Percentiles rank a stretch among this genome's conserved stretches.
These are phyloP conservation scores for Epinotia demarniana DNA, from an alignment of 2,888 invertebrate species.

Conservation along the genomic window DNA sequence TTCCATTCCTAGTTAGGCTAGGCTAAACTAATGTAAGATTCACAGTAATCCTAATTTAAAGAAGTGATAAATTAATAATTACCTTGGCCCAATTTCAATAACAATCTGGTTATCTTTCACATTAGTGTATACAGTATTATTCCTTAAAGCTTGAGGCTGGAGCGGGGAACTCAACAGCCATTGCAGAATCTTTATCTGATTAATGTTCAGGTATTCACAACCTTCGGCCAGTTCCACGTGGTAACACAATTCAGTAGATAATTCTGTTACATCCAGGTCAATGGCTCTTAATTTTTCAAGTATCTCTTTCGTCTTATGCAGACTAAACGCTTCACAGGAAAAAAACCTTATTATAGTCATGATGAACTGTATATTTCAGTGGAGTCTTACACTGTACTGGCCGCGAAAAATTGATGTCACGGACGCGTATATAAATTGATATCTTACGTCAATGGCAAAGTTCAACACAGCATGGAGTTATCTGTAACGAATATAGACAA, in stretches of 20 bases:
- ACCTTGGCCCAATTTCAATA: slow-evolving; percentile 96
- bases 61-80: slow-evolving; percentile 47
- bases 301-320: slow-evolving; percentile 84
- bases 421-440: slow-evolving; percentile 52
- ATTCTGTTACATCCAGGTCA: slow-evolving; percentile 73
- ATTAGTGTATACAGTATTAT: slow-evolving; percentile 78
- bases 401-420: slow-evolving; percentile 48
- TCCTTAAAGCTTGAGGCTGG: slow-evolving; percentile 83
- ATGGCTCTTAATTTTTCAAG: slow-evolving; percentile 81
- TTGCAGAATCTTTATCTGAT: slow-evolving; percentile 87
- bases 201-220: slow-evolving; percentile 79
- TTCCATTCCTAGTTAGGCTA: too few relatives aligned
- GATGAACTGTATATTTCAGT: slow-evolving; percentile 48
- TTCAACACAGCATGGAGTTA: slow-evolving; percentile 68
- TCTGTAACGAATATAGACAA: slow-evolving; percentile 72
- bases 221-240: slow-evolving; percentile 87
- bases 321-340: slow-evolving; percentile 85
- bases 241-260: slow-evolving; percentile 92
- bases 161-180: slow-evolving; percentile 93
- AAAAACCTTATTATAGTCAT: slow-evolving; percentile 87
- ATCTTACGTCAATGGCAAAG: slow-evolving; percentile 81
- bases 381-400: slow-evolving; percentile 49
- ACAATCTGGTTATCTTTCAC: slow-evolving; percentile 75
- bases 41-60: background rate
- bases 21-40: background rate